Evolutionary conservation across 2,797 vertebrate genomes (phyloP), one percentile per base, ranked within the genome.

Genomic region (Cetoscarus ocellatus): DNA sequence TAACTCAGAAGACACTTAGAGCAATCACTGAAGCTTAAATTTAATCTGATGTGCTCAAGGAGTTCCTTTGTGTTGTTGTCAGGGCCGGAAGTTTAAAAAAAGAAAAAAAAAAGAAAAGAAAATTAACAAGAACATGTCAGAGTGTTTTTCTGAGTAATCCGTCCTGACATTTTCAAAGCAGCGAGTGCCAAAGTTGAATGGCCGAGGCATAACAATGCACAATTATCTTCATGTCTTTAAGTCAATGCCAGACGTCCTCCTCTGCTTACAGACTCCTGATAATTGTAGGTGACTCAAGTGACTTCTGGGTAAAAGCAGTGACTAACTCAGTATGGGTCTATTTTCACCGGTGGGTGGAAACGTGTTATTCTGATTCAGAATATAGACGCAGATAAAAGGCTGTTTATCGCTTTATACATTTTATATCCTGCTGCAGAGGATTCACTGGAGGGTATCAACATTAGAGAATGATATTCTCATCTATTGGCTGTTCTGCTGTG

Each of bases 151-250:
- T 54, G 71, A 85, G 40, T 80, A 75, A 86, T 84, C 27, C 63
- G 34, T 14, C 35, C 7, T 63, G 72, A 79, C 82, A 82, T 88
- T 87, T 75, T 48, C 62, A 61, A 71, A 83, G 64, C 80, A 83
- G 85, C 79, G 67, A 82, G 84, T 17, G 17, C 49, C 50, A 56
- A 52, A 60, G 36, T 61, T 59, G 68, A 61, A 67, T 49, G 56
- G 49, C 53, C 15, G 13, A 61, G 11, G 40, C 43, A 50, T 44
- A 74, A 80, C 75, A 77, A 66, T 53, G 77, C 17, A 69, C 55
- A 60, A 52, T 83, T 80, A 62, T 62, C 43, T 65, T 70, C 45
- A 60, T 58, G 52, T 43, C 40, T 11, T 69, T 60, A 27, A 64
- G 49, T 73, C 56, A 58, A 55, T n/a, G 49, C 45, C 18, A 55